These are phyloP conservation scores for Lithosia quadra DNA, from an alignment of 2,888 invertebrate genomes.

Conservation along the genomic window DNA sequence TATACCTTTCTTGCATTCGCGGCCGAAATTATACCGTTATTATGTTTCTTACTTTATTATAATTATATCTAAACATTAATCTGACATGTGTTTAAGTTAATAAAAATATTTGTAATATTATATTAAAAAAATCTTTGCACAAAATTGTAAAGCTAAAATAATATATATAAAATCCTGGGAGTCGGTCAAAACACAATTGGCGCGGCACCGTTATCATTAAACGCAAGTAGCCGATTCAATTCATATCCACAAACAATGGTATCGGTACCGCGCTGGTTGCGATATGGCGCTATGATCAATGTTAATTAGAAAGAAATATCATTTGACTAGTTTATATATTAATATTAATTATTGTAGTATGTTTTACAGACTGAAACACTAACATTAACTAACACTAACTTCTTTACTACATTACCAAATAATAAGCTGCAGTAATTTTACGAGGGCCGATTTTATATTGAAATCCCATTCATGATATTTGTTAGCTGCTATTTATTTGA, in stretches of 20 bases:
- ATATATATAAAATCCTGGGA: too few species aligned
- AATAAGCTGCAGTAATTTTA: slow-evolving; percentile 49
- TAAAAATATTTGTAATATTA: background rate
- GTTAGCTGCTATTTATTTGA: slow-evolving; percentile 69
- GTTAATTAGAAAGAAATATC: slow-evolving; percentile 1
- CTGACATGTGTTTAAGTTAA: background rate
- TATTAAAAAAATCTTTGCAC: slow-evolving; percentile 5
- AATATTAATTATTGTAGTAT: slow-evolving; percentile 46
- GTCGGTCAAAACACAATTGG: background rate
- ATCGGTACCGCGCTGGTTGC: background rate
- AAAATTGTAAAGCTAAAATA: slow-evolving; percentile 6
- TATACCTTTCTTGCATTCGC: background rate
- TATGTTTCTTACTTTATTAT: slow-evolving; percentile 24
- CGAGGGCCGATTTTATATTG: slow-evolving; percentile 38
- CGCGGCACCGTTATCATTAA: too few species aligned
- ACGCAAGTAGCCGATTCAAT: too few species aligned
- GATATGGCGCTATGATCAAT: background rate
- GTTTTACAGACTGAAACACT: slow-evolving; percentile 73
- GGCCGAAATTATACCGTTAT: background rate
- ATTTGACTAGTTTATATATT: slow-evolving; percentile 13
- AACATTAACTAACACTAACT: too few species aligned
- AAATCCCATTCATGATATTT: slow-evolving; percentile 48
- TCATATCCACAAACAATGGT: too few species aligned
- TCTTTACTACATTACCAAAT: slow-evolving; percentile 54
- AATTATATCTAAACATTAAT: slow-evolving; percentile 36